Conservation (phyloP, 2,113 vertebrate genomes). For the Larimichthys polyactis region DNA sequence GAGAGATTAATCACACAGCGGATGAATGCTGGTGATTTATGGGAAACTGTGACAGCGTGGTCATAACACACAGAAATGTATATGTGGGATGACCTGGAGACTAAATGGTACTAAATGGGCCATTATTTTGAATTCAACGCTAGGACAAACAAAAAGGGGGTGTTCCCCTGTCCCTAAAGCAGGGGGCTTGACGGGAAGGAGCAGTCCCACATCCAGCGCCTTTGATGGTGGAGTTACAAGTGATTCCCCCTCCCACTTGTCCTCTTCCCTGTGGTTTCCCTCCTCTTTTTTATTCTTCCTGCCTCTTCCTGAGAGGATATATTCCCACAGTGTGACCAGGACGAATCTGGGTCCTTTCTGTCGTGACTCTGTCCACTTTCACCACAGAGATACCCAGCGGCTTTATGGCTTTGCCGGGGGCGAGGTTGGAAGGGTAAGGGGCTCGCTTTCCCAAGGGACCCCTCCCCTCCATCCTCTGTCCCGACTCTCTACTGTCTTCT, state of each 20-base stretch:
- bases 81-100: slow-evolving; percentile 59
- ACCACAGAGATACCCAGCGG: slow-evolving; percentile 65
- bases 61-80: slow-evolving; percentile 77
- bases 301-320: slow-evolving; percentile 53
- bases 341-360: slow-evolving; percentile 64
- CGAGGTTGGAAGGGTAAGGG: slow-evolving; percentile 30
- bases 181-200: slow-evolving; percentile 33
- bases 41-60: slow-evolving; percentile 61
- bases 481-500: slow-evolving; percentile 45
- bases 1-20: slow-evolving; percentile 67
- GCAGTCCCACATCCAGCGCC: slow-evolving; percentile 67
- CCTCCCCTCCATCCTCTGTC: slow-evolving; percentile 14
- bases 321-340: slow-evolving; percentile 74
- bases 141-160: slow-evolving; percentile 45
- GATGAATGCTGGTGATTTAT: slow-evolving; percentile 74
- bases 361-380: slow-evolving; percentile 79
- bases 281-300: slow-evolving; percentile 54
- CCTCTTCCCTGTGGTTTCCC: slow-evolving; percentile 52
- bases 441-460: slow-evolving; percentile 58
- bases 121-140: slow-evolving; percentile 64
- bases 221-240: slow-evolving; percentile 76
- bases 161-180: slow-evolving; percentile 33
- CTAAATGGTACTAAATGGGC: slow-evolving; percentile 57
- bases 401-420: slow-evolving; percentile 52
- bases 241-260: slow-evolving; percentile 37